Base-by-base conservation (phyloP, 30 jellyfish, hydroid and myxozoan genomes). In the Cassiopea xamachana region DNA sequence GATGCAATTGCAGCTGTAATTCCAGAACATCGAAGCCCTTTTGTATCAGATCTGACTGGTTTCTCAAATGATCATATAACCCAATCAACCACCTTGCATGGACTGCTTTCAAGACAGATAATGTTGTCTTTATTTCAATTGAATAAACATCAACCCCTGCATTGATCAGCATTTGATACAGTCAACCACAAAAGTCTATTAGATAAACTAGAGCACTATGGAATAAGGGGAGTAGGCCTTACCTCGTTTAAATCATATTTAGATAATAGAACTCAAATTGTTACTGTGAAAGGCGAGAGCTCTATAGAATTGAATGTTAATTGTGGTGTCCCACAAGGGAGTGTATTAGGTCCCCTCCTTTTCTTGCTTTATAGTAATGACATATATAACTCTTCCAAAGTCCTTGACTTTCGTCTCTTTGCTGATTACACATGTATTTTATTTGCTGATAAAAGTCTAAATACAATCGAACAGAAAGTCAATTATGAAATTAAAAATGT, bases 131-230 rank as follows among this genome's bases (percentile, higher is more conserved):
- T n/a, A n/a, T n/a, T n/a, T n/a, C n/a, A n/a, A n/a, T n/a, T n/a
- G n/a, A n/a, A n/a, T n/a, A n/a, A n/a, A n/a, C n/a, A n/a, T n/a
- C n/a, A n/a, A n/a, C n/a, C n/a, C n/a, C n/a, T n/a, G n/a, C n/a
- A n/a, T n/a, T n/a, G n/a, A n/a, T n/a, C n/a, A 83, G 91, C 91
- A n/a, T 83, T 83, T 61, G 91, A 83, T 70, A 83, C 91, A 7
- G 91, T 83, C 61, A 83, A 61, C 77, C 91, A 83, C 70, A 61
- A 44, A 12, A 83, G 68, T 59, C 75, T 83, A 58, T 80, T 27
- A 55, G 39, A 72, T n/a, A 83, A 83, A 62, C 73, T 83, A 50
- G 75, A 70, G 75, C 75, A 69, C 78, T 69, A 67, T 83, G 91
- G 91, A 5, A 68, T 83, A n/a, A 70, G 83, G 44, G 91, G 91